Evolutionary conservation across 2,888 invertebrate species (phyloP), one percentile per base, ranked within the genome.

Genomic region (Lissocephala sabroskyi): DNA sequence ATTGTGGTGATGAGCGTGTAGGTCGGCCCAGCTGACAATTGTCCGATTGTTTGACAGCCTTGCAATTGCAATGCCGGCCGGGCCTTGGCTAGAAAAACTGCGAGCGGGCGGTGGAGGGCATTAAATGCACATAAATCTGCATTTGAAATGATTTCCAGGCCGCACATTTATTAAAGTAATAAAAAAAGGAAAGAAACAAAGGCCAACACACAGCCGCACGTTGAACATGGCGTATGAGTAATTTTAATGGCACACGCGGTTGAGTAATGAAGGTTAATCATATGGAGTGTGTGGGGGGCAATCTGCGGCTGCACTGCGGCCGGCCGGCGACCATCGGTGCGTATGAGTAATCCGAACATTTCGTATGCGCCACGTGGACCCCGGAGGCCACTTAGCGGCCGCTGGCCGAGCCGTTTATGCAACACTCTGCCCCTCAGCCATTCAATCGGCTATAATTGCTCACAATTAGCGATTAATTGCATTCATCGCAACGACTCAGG

Each of bases 401-500:
- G 16, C 35, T 50, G 52, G n/a, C n/a, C n/a, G n/a, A n/a, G n/a
- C 4, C 23, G 7, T 23, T 23, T 5, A 23, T 23, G 23, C 23
- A 23, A 7, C 23, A 23, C 33, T 33, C 14, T 33, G 33, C 33
- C 13, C 13, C 32, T 6, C 16, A 7, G 13, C 13, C 11, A n/a
- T 3, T 10, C 30, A 30, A 30, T 35, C 52, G 55, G 43, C 59
- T 49, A 59, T 73, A 73, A 73, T 73, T 73, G 73, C 65, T 40
- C 68, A 68, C 68, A 73, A 75, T 73, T 75, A 75, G 53, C 67
- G 59, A 68, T 75, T 74, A 68, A 74, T 73, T 73, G 73, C 71
- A 71, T 62, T 60, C 65, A 61, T 54, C n/a, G n/a, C n/a, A n/a
- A 18, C 33, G 30, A 13, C 17, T 56, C 57, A 60, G 41, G 56